Evolutionary conservation across 2,888 invertebrate genomes (phyloP).

Genomic region (Andrena bucephala): DNA sequence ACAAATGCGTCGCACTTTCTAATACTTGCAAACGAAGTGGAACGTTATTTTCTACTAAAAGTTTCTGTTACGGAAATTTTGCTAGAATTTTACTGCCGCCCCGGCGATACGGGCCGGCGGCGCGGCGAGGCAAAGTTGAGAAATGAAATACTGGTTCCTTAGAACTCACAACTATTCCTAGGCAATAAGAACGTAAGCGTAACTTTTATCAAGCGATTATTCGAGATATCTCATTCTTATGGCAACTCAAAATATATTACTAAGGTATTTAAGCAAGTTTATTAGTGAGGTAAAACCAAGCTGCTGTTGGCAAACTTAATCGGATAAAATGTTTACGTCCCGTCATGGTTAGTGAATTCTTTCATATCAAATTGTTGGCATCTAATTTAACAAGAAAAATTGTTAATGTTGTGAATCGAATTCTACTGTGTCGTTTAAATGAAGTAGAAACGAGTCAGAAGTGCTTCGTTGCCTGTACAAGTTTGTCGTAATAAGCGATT

Average conservation of each 20-base stretch:
- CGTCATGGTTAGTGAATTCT: conserved; percentile 69
- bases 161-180: conserved; percentile 60
- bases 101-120: conserved; percentile 12
- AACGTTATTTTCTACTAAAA: conserved; percentile 59
- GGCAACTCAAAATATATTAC: conserved; percentile 46
- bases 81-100: conserved; percentile 58
- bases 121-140: conserved; percentile 54
- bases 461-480: conserved; percentile 39
- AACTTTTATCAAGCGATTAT: conserved; percentile 43
- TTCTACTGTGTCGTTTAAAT: conserved; percentile 28
- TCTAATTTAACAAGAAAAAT: conserved; percentile 46
- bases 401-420: conserved; percentile 37
- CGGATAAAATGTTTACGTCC: conserved; percentile 60
- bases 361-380: conserved; percentile 68
- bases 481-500: conserved; percentile 8
- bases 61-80: conserved; percentile 47
- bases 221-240: conserved; percentile 45
- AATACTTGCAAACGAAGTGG: conserved; percentile 38
- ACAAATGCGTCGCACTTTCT: conserved; percentile 35
- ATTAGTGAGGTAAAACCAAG: conserved; percentile 42
- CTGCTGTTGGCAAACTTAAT: conserved; percentile 62
- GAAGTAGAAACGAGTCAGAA: conserved; percentile 56
- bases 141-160: conserved; percentile 59
- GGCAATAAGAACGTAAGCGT: conserved; percentile 61
- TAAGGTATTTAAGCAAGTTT: conserved; percentile 55